A percentile compares a stretch with the other conserved stretches of the same genome.
phyloP scores from a whole-genome alignment of 1,140 invertebrate genomes.

The Solen grandis region DNA sequence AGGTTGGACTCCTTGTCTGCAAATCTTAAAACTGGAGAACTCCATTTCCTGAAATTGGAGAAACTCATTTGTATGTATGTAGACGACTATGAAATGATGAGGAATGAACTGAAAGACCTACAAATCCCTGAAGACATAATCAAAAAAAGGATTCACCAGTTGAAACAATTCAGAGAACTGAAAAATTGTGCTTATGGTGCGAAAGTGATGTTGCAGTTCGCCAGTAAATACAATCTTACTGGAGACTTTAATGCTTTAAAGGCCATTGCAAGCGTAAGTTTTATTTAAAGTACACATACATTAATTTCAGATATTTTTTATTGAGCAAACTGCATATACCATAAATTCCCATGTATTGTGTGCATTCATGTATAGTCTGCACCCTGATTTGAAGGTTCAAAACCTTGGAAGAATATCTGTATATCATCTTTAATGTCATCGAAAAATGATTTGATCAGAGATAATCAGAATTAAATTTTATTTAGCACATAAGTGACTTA shows the following conservation, averaged over 20 bases:
- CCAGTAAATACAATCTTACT: not conserved
- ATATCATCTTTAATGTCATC: no score
- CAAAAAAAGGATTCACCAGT: not conserved
- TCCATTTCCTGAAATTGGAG: not conserved
- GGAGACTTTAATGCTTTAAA: not conserved
- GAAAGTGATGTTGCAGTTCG: not conserved
- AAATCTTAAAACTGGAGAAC: not conserved
- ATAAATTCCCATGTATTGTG: no score
- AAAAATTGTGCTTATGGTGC: not conserved
- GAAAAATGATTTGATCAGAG: no score
- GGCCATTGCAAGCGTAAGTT: not conserved
- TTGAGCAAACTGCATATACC: no score
- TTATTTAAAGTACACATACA: no score
- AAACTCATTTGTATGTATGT: not conserved
- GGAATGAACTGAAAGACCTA: not conserved
- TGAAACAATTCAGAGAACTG: not conserved
- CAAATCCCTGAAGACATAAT: not conserved
- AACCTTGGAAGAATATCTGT: not conserved
- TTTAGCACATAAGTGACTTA: no score
- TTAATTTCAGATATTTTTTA: no score
- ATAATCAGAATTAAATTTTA: no score
- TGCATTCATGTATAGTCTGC: no score
- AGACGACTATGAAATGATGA: not conserved
- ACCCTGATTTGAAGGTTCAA: no score
- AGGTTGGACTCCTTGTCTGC: not conserved